These are phyloP conservation scores for Ooceraea biroi DNA, from an alignment of 1,140 invertebrate species.

Conservation along the genomic window DNA sequence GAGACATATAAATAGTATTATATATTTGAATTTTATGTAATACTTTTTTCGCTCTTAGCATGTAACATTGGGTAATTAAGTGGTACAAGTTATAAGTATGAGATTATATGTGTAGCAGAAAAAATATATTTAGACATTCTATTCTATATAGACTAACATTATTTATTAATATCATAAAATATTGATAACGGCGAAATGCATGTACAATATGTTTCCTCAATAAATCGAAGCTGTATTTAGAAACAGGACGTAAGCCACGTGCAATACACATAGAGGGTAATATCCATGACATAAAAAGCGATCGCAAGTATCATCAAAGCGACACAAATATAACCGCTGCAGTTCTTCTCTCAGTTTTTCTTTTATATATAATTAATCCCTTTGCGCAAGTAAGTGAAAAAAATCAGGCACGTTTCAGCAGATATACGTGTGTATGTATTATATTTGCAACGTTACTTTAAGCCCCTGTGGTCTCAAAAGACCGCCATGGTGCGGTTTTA, in stretches of 20 bases:
- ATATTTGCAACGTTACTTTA: slow-evolving; percentile 20
- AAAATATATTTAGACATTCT: no score
- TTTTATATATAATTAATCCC: slow-evolving; percentile 36
- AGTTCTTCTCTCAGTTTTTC: neutral
- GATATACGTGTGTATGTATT: neutral
- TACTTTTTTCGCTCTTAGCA: no score
- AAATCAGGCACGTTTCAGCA: neutral
- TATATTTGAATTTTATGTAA: no score
- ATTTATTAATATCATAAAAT: neutral
- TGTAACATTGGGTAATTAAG: no score
- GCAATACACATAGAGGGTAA: neutral
- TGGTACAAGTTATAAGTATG: no score
- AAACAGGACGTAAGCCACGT: neutral
- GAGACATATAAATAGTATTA: no score
- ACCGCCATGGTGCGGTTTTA: neutral
- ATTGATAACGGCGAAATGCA: neutral
- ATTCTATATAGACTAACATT: no score
- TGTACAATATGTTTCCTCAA: neutral
- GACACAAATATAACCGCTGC: slow-evolving; percentile 5
- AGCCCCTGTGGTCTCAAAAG: neutral
- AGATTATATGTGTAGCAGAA: no score
- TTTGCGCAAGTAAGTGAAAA: neutral
- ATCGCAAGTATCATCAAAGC: neutral
- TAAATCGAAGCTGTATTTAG: neutral
- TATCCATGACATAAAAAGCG: slow-evolving; percentile 9